These are phyloP conservation scores for Macaria notata DNA, from an alignment of 2,888 invertebrate genomes.

Conservation along the genomic window DNA sequence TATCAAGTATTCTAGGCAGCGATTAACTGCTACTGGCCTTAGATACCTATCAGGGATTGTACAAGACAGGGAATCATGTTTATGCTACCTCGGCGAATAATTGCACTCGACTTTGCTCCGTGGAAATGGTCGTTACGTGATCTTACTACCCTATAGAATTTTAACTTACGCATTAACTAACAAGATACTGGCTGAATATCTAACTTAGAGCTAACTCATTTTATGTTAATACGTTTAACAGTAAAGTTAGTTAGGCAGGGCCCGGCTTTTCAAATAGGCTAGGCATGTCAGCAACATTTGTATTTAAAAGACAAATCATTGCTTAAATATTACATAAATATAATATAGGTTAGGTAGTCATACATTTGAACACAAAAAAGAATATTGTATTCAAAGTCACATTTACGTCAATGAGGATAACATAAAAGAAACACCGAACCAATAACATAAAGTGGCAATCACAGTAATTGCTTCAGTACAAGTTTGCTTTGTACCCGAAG, in stretches of 20 bases:
- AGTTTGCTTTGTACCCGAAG: conserved; percentile 20
- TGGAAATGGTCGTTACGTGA: conserved; percentile 10
- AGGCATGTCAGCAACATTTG: too few relatives aligned
- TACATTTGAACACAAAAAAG: too few relatives aligned
- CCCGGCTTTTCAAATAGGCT: too few relatives aligned
- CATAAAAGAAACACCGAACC: conserved; percentile 4
- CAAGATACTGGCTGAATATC: too few relatives aligned
- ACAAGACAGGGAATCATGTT: conserved; percentile 30
- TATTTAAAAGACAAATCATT: too few relatives aligned
- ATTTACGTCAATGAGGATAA: conserved; percentile 6
- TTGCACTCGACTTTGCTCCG: conserved; percentile 17
- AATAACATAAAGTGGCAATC: conserved; percentile 23
- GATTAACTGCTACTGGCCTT: conserved; percentile 25
- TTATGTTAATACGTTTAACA: too few relatives aligned
- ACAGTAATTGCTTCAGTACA: conserved; percentile 20
- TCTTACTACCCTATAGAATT: background rate
- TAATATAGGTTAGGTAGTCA: too few relatives aligned
- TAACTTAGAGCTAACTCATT: too few relatives aligned
- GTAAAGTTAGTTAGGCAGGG: too few relatives aligned
- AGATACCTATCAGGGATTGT: conserved; percentile 28
- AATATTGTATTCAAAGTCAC: too few relatives aligned
- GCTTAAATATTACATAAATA: too few relatives aligned
- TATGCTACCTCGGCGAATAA: conserved; percentile 23
- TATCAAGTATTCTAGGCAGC: conserved; percentile 12
- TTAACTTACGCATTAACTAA: too few relatives aligned